Evolutionary conservation across 2,797 vertebrate genomes (phyloP).

Genomic region (Myoxocephalus aenaeus): DNA sequence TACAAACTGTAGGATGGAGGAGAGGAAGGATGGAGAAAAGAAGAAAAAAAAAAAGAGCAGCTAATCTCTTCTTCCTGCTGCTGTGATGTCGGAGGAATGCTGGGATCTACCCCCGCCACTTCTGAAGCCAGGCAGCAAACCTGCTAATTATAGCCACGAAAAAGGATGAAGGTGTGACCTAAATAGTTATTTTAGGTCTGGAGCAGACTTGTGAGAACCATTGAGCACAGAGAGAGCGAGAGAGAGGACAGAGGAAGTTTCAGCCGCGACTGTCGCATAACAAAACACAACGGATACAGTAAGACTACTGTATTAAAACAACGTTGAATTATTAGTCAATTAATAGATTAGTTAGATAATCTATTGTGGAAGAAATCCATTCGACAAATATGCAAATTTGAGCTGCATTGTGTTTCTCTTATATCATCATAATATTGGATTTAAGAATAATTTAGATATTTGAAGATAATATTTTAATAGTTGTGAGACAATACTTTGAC

Average conservation of each 20-base stretch:
- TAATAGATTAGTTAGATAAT: not conserved
- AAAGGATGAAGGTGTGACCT: conserved; percentile 73
- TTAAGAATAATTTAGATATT: no score
- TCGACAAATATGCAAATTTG: not conserved
- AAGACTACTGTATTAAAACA: not conserved
- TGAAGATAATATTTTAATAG: no score
- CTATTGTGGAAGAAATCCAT: not conserved
- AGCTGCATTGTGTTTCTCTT: not conserved
- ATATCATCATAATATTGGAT: no score
- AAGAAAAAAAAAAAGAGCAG: conserved; percentile 10
- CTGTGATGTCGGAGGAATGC: conserved; percentile 60
- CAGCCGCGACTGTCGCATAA: conserved; percentile 6
- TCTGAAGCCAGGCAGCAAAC: conserved; percentile 58
- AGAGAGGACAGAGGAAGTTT: conserved; percentile 20
- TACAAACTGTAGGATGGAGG: conserved; percentile 43
- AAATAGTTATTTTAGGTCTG: conserved; percentile 70
- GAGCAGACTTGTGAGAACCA: conserved; percentile 49
- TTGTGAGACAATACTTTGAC: no score
- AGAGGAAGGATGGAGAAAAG: conserved; percentile 44
- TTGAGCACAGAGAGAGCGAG: conserved; percentile 30
- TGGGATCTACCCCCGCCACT: conserved; percentile 22
- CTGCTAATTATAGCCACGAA: conserved; percentile 74
- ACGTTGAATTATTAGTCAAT: not conserved
- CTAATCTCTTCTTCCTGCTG: conserved; percentile 60
- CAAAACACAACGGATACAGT: conserved; percentile 14